Percentiles rank a stretch among this genome's conserved stretches.
phyloP scores from a whole-genome alignment of 2,113 vertebrate species.

The Cardinalis cardinalis region DNA sequence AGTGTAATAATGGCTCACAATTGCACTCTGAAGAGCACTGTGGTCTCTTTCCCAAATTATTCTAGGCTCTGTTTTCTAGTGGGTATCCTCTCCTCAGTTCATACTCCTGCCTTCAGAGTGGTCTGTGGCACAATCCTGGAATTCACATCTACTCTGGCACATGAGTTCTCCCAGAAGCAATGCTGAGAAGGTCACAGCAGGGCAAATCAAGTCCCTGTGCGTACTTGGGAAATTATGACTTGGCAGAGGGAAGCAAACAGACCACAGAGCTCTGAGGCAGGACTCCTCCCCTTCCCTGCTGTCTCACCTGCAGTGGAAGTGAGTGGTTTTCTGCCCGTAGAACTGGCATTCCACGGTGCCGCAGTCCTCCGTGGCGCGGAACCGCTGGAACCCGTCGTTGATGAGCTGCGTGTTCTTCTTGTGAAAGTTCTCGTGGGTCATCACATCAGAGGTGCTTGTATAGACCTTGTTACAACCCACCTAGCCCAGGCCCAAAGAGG shows the following conservation, averaged over 20 bases:
- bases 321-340: constrained; percentile 97
- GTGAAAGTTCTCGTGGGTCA: constrained; percentile 99
- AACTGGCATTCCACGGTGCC: constrained; percentile 95
- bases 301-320: constrained; percentile 97
- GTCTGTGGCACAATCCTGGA: not conserved
- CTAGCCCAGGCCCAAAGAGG: constrained; percentile 66
- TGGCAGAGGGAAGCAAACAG: not conserved
- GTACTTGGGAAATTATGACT: not conserved
- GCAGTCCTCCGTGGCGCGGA: constrained; percentile 95
- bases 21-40: not conserved
- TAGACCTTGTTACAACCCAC: constrained; percentile 99
- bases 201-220: not conserved
- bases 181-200: not conserved
- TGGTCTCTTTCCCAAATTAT: not conserved
- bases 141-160: not conserved
- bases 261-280: not conserved
- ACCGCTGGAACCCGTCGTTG: constrained; percentile 98
- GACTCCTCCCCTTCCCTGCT: not conserved
- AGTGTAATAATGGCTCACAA: not conserved
- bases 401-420: constrained; percentile 99
- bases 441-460: constrained; percentile 96
- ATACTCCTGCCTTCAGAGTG: not conserved
- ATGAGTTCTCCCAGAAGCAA: not conserved
- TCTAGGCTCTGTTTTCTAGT: not conserved
- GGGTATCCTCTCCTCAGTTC: not conserved